These are phyloP conservation scores for Sula dactylatra DNA, from an alignment of 2,113 vertebrate species.

Conservation along the genomic window DNA sequence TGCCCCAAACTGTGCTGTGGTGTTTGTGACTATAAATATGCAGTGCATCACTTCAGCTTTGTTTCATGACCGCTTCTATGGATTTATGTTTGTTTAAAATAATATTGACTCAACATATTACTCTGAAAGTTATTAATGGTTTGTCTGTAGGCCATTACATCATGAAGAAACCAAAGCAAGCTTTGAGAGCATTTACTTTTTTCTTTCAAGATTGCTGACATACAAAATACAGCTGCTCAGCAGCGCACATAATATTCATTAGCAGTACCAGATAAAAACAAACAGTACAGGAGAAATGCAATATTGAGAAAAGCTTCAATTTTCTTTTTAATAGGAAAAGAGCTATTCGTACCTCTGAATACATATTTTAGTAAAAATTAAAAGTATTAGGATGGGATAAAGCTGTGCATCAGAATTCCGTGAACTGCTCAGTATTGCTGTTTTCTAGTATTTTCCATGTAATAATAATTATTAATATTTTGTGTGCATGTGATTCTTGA, in stretches of 20 bases:
- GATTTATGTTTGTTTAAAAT: slow-evolving; percentile 2
- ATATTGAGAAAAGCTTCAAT: background rate
- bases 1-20: background rate
- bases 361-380: background rate
- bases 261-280: background rate
- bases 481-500: background rate
- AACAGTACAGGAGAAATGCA: background rate
- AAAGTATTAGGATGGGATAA: background rate
- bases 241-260: background rate
- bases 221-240: background rate
- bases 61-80: background rate
- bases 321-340: background rate
- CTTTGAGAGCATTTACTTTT: background rate
- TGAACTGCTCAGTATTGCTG: background rate
- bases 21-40: background rate
- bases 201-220: background rate
- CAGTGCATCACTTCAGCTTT: background rate
- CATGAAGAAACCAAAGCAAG: background rate
- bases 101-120: background rate
- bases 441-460: background rate
- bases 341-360: background rate
- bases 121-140: background rate
- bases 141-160: background rate
- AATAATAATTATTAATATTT: background rate
- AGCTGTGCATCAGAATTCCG: background rate